These are phyloP conservation scores for Pseudochirops corinnae DNA, from an alignment of 2,797 vertebrate species.

Conservation along the genomic window DNA sequence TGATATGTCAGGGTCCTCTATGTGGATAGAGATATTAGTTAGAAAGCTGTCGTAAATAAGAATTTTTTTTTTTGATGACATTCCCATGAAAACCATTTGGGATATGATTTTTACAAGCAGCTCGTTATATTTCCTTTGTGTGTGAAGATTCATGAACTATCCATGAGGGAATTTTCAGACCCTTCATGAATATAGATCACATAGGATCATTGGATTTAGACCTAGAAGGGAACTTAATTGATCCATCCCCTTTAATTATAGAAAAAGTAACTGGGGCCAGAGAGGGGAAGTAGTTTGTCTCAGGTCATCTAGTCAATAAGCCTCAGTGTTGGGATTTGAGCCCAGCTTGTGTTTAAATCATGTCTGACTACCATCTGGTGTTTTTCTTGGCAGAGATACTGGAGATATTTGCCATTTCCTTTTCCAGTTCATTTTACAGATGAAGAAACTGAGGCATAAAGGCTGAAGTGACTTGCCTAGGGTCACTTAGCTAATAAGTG, in stretches of 20 bases:
- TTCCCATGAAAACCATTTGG: constrained; percentile 45
- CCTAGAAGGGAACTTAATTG: not conserved
- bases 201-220: constrained; percentile 9
- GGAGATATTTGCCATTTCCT: not conserved
- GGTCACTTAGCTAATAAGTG: not conserved
- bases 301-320: not conserved
- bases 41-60: constrained; percentile 42
- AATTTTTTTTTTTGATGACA: not conserved
- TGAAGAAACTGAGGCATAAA: not conserved
- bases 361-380: not conserved
- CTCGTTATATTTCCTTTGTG: not conserved
- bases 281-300: not conserved
- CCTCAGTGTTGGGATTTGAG: not conserved
- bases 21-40: fast-evolving
- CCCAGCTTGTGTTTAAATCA: not conserved
- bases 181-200: not conserved
- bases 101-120: not conserved
- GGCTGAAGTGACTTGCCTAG: not conserved
- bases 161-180: constrained; percentile 9
- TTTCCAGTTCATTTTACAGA: not conserved
- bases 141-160: not conserved
- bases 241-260: not conserved
- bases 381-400: not conserved
- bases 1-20: fast-evolving
- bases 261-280: not conserved